Percentiles rank a stretch among this genome's conserved stretches.
Evolutionary conservation across 2,797 vertebrate genomes (phyloP).

Genomic region (Geotria australis): DNA sequence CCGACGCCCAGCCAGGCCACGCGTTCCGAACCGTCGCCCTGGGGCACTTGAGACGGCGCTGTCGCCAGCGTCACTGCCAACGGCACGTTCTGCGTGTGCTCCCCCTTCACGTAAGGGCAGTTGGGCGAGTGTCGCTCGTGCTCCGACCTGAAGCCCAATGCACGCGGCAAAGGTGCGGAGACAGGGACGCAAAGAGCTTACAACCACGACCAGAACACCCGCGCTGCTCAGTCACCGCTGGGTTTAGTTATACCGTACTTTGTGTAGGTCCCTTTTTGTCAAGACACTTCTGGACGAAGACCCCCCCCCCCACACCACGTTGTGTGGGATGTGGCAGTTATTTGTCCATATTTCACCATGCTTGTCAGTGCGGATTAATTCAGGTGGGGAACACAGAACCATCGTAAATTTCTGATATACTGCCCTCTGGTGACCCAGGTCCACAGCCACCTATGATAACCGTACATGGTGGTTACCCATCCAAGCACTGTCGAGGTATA

Average conservation of each 20-base stretch:
- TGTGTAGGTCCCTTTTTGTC: background rate
- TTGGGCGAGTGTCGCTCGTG: constrained; percentile 97
- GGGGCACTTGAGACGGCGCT: constrained; percentile 79
- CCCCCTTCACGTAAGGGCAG: constrained; percentile 93
- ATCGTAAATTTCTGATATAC: no score
- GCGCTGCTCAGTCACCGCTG: background rate
- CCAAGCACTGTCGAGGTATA: no score
- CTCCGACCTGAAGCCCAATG: constrained; percentile 39
- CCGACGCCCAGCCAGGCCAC: constrained; percentile 86
- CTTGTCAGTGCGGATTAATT: no score
- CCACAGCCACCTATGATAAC: no score
- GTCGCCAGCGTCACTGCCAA: constrained; percentile 86
- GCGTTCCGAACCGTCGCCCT: constrained; percentile 54
- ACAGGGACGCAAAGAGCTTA: constrained; percentile 5
- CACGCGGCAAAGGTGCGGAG: background rate
- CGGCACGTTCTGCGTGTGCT: constrained; percentile 95
- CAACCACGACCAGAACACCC: background rate
- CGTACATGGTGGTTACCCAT: no score
- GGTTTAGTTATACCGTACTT: no score
- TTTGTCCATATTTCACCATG: no score
- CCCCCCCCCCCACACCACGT: no score
- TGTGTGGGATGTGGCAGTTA: no score
- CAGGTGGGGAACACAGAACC: no score
- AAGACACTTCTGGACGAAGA: no score
- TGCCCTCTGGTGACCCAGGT: no score